A percentile compares a stretch with the other conserved stretches of the same genome.
Conservation (phyloP, 2,888 invertebrate genomes). For the Oxystoma pomonae region DNA sequence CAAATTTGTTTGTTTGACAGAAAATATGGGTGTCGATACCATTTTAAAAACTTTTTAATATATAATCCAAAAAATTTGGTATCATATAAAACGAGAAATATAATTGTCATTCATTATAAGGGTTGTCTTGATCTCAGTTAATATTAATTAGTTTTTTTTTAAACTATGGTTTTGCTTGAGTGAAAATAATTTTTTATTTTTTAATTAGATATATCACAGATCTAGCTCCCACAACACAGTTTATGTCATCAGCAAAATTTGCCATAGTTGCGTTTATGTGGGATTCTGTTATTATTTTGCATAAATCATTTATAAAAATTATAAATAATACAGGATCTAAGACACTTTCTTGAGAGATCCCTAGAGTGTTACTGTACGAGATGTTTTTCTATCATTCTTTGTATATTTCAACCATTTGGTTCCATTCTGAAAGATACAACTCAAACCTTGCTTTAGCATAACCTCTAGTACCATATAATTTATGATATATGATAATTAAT, state of each 20-base stretch:
- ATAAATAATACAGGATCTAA: not conserved
- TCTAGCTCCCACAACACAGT: not conserved
- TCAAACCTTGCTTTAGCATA: too few species aligned
- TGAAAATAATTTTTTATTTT: not conserved
- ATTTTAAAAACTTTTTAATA: not conserved
- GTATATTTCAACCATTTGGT: not conserved
- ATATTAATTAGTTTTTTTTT: not conserved
- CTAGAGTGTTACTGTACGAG: not conserved
- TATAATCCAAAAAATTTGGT: too few species aligned
- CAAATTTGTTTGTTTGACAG: not conserved
- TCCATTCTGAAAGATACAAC: too few species aligned
- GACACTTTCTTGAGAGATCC: not conserved
- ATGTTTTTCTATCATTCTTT: not conserved
- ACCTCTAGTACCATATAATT: too few species aligned
- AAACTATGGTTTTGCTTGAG: not conserved
- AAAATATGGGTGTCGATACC: not conserved
- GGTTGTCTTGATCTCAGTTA: not conserved
- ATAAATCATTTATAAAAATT: not conserved
- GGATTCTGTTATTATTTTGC: not conserved
- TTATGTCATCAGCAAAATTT: conserved; percentile 2
- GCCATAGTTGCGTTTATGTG: not conserved
- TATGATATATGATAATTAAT: too few species aligned
- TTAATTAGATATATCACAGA: not conserved
- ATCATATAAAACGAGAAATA: too few species aligned
- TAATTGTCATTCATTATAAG: not conserved